These are phyloP conservation scores for Hydractinia symbiolongicarpus DNA, from an alignment of 30 jellyfish, hydroid and myxozoan species.

Conservation along the genomic window DNA sequence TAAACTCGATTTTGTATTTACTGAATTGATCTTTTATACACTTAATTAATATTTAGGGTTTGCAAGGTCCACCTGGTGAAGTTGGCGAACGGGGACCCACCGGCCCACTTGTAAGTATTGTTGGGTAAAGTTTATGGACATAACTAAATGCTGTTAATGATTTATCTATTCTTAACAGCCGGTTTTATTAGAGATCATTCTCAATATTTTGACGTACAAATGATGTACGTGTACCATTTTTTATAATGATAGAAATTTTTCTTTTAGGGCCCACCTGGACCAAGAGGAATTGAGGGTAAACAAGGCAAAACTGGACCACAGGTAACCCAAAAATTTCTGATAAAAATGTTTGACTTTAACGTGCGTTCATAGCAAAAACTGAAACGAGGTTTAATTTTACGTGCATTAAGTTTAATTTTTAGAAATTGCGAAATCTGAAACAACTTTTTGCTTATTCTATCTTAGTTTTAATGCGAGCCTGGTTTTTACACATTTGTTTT, in stretches of 20 bases:
- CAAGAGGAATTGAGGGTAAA: conserved; percentile 8
- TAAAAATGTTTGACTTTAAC: no score
- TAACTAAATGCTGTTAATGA: neutral
- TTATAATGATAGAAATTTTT: neutral
- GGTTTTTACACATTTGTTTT: no score
- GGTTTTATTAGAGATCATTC: neutral
- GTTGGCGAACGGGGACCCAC: conserved; percentile 14
- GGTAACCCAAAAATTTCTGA: neutral
- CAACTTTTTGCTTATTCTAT: no score
- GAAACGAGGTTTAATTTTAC: no score
- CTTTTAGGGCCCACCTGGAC: conserved; percentile 9
- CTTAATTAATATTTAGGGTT: neutral
- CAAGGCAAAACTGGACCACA: conserved; percentile 6
- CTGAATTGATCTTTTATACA: neutral
- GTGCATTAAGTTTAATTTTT: no score
- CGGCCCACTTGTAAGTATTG: conserved; percentile 4
- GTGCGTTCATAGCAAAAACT: no score
- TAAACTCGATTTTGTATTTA: no score
- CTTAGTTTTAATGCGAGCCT: no score
- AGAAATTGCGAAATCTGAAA: no score
- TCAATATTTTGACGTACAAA: neutral
- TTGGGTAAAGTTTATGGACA: neutral
- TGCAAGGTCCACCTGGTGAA: conserved; percentile 8
- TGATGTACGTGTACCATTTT: neutral
- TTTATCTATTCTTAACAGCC: neutral